phyloP scores from a whole-genome alignment of 2,888 invertebrate genomes.

The Dicyrtoma fusca region DNA sequence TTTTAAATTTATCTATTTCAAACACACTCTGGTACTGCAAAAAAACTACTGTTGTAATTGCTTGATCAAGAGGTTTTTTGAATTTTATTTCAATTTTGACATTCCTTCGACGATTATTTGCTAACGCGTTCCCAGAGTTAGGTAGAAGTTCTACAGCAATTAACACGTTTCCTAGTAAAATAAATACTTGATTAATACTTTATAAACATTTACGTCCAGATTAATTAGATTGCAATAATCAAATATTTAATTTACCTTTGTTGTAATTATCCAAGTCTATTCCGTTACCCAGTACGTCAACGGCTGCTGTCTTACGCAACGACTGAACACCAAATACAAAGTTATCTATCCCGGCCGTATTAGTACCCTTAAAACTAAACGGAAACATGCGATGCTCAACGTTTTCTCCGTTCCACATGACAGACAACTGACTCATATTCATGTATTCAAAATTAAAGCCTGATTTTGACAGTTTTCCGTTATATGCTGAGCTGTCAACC shows the following conservation, averaged over 20 bases:
- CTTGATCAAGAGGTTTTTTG: neutral
- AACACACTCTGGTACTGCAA: neutral
- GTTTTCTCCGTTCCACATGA: neutral
- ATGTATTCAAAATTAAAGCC: neutral
- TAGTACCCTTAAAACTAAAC: too few species aligned
- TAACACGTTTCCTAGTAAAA: neutral
- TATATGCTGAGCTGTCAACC: neutral
- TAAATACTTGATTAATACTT: too few species aligned
- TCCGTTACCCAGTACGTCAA: neutral
- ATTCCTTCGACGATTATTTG: neutral
- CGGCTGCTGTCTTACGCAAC: neutral
- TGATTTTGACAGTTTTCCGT: neutral
- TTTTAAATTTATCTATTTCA: conserved; percentile 1
- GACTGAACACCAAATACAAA: neutral
- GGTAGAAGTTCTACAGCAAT: neutral
- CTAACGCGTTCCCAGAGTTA: neutral
- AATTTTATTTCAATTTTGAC: too few species aligned
- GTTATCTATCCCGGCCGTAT: neutral
- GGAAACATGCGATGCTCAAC: neutral
- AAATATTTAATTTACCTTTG: too few species aligned
- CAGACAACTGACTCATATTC: neutral
- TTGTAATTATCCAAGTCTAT: neutral
- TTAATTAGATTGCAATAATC: too few species aligned
- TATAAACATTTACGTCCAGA: too few species aligned
- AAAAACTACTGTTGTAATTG: too few species aligned